Percentiles rank a stretch among this genome's conserved stretches.
phyloP scores from a whole-genome alignment of 2,797 vertebrate species.

The Pachyuromys duprasi region DNA sequence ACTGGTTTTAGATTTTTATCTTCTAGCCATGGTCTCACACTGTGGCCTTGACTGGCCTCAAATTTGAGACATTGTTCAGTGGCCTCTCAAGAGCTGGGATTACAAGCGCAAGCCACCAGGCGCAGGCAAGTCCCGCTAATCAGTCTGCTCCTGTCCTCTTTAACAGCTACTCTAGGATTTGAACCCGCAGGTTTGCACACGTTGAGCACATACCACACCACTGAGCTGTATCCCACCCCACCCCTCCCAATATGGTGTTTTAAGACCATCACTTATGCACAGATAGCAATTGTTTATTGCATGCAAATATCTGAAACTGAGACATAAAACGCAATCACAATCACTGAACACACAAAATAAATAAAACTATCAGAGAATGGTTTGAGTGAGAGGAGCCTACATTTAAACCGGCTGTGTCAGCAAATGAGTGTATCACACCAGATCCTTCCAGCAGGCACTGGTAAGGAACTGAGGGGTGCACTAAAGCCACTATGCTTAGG shows the following conservation, averaged over 20 bases:
- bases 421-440: background rate
- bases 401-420: background rate
- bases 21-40: background rate
- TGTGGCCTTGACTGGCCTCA: background rate
- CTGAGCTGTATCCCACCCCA: background rate
- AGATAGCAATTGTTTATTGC: background rate
- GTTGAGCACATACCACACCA: background rate
- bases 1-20: background rate
- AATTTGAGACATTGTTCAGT: background rate
- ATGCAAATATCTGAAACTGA: background rate
- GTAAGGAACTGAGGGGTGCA: background rate
- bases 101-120: background rate
- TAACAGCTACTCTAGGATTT: background rate
- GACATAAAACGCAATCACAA: slow-evolving; percentile 20
- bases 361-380: background rate
- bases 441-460: background rate
- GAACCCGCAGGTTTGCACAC: background rate
- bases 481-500: background rate
- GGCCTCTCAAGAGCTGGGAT: background rate
- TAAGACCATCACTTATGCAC: background rate
- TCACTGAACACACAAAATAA: background rate
- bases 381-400: background rate
- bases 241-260: background rate
- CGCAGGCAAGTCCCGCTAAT: no score
- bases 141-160: background rate